Conservation (phyloP, 2,113 vertebrate species). For the Cricetomys ansorgei region DNA sequence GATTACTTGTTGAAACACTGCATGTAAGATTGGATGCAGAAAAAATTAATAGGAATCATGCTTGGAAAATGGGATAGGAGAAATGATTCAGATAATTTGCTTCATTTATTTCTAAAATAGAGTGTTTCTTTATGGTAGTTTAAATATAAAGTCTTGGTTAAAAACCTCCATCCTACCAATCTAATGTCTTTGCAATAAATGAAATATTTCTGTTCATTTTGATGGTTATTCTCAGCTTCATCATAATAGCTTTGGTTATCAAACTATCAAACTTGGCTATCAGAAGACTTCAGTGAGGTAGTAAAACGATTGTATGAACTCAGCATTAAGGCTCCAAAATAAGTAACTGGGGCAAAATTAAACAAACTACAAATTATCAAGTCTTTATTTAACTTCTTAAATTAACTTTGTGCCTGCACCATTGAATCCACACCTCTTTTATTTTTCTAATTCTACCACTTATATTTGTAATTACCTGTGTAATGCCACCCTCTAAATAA, state of each 20-base stretch:
- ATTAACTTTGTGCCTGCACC: background rate
- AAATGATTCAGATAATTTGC: background rate
- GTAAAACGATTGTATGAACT: background rate
- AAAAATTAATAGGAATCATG: slow-evolving; percentile 23
- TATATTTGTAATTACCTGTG: background rate
- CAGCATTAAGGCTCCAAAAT: background rate
- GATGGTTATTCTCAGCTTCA: background rate
- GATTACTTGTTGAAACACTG: background rate
- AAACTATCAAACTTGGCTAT: too few relatives aligned
- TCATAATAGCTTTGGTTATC: background rate
- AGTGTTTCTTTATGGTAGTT: background rate
- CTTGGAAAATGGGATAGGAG: background rate
- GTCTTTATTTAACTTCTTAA: background rate
- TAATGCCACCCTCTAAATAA: background rate
- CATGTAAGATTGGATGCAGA: background rate
- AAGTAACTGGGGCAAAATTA: background rate
- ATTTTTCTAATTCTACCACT: slow-evolving; percentile 32
- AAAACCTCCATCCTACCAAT: background rate
- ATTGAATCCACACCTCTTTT: background rate
- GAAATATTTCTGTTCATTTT: slow-evolving; percentile 17
- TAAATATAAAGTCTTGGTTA: background rate
- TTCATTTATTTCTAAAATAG: background rate
- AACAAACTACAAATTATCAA: background rate
- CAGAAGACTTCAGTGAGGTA: background rate
- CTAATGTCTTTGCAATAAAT: too few relatives aligned